Evolutionary conservation across 2,888 invertebrate genomes (phyloP).

Genomic region (Cotesia congregata): DNA sequence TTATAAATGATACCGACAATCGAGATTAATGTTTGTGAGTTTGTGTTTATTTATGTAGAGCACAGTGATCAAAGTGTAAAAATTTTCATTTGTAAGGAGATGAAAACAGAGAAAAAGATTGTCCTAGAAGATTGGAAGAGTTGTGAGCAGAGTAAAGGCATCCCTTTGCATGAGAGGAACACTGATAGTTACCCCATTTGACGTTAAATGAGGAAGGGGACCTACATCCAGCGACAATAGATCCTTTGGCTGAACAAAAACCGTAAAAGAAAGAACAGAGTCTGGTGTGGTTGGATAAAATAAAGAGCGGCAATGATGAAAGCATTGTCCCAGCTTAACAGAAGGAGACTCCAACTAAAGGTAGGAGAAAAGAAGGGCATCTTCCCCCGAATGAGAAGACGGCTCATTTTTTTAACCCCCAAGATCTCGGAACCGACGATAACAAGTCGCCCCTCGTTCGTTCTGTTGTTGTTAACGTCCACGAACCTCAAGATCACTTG

Average conservation of each 20-base stretch:
- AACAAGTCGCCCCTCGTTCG: conserved; percentile 41
- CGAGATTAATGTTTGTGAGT: not conserved
- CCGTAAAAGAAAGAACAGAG: conserved; percentile 53
- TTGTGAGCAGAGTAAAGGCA: conserved; percentile 13
- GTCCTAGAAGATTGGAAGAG: not conserved
- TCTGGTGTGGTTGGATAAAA: conserved; percentile 59
- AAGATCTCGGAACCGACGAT: conserved; percentile 20
- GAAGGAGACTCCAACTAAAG: conserved; percentile 27
- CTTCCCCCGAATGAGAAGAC: conserved; percentile 34
- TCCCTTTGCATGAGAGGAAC: conserved; percentile 56
- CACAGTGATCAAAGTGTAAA: conserved; percentile 3
- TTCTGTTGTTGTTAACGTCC: conserved; percentile 50
- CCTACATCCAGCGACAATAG: conserved; percentile 67
- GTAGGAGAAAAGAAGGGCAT: conserved; percentile 19
- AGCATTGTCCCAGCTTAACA: conserved; percentile 68
- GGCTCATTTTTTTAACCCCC: conserved; percentile 39
- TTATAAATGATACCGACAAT: no score
- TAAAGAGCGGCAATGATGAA: conserved; percentile 70
- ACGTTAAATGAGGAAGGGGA: conserved; percentile 49
- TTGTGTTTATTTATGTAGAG: not conserved
- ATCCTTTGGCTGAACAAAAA: conserved; percentile 64
- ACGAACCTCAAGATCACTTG: conserved; percentile 48
- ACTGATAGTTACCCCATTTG: conserved; percentile 63
- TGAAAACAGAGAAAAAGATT: not conserved
- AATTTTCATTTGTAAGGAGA: conserved; percentile 8